Evolutionary conservation across 1,140 invertebrate species (phyloP).

Genomic region (Callitettix versicolor): DNA sequence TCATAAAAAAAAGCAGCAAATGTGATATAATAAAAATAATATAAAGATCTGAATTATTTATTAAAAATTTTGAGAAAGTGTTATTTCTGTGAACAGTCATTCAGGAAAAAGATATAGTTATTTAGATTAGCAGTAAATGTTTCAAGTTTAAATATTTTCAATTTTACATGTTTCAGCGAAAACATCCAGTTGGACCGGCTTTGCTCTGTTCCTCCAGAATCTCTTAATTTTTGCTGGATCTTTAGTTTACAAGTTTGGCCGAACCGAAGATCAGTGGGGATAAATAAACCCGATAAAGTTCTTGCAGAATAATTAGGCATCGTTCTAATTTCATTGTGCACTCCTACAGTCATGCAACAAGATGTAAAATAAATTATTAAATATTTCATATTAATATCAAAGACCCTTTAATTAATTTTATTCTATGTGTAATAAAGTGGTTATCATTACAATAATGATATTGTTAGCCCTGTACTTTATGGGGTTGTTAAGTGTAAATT

Average conservation of each 20-base stretch:
- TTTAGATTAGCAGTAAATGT: too few relatives aligned
- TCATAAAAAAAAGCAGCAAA: too few relatives aligned
- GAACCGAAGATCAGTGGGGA: conserved; percentile 76
- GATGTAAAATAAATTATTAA: too few relatives aligned
- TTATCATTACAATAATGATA: too few relatives aligned
- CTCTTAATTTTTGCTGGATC: conserved; percentile 87
- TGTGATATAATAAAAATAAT: background rate
- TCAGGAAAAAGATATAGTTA: too few relatives aligned
- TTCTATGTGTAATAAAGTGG: too few relatives aligned
- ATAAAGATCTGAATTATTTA: background rate
- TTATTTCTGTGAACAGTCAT: background rate
- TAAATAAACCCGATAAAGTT: background rate
- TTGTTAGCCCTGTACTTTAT: too few relatives aligned
- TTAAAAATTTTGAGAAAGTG: background rate
- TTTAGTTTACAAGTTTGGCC: conserved; percentile 87
- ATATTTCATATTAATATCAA: too few relatives aligned
- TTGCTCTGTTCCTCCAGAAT: conserved; percentile 90
- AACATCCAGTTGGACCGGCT: conserved; percentile 60
- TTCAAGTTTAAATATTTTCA: background rate
- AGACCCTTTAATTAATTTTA: too few relatives aligned
- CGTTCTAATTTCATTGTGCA: too few relatives aligned
- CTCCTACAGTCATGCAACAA: too few relatives aligned
- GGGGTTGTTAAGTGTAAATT: too few relatives aligned
- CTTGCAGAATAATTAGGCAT: background rate
- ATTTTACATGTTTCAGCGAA: background rate